Evolutionary conservation across 92 coral and sea anemone species (phyloP), one percentile per base, ranked within the genome.

Genomic region (Porites rus): DNA sequence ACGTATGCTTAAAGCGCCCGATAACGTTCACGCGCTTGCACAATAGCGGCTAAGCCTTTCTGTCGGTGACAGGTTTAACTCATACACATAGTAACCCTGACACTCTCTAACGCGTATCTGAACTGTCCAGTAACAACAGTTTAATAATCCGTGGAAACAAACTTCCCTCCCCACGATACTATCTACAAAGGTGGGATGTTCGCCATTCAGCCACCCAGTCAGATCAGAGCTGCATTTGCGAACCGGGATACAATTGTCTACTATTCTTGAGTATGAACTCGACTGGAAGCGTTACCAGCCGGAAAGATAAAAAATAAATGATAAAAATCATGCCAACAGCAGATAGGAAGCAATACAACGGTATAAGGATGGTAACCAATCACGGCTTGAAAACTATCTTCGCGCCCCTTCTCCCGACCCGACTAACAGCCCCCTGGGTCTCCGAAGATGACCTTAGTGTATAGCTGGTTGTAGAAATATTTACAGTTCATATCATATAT

Each of bases 261-360:
- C 8, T 75, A 51, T 80, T 14, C 59, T 80, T 51, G 74, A 5
- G 65, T 80, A 80, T 1, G 31, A 20, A 46, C 74, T 52, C 14
- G 75, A 66, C 65, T 80, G 75, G 60, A 66, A 80, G 10, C 84
- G 46, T 13, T 80, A 67, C 84, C 84, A 80, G 21, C 84, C 75
- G 13, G 64, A 66, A 3, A 17, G 3, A 28, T 28, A 22, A 24
- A 24, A 24, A 24, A 24, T 24, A 24, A 24, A 24, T 0, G 1
- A 24, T 24, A 24, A 24, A 24, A 0, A 0, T 24, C 25, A 24
- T 24, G 25, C 25, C 25, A 24, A 24, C 0, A 24, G 25, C 1
- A 24, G 25, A 24, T 24, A 24, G 25, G 25, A 24, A 24, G 25
- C 25, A 24, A 24, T 24, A 0, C 25, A 24, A 24, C 25, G 25